Percentiles rank a stretch among this genome's conserved stretches.
phyloP scores from a whole-genome alignment of 2,888 invertebrate genomes.

The Caenorhabditis uteleia region DNA sequence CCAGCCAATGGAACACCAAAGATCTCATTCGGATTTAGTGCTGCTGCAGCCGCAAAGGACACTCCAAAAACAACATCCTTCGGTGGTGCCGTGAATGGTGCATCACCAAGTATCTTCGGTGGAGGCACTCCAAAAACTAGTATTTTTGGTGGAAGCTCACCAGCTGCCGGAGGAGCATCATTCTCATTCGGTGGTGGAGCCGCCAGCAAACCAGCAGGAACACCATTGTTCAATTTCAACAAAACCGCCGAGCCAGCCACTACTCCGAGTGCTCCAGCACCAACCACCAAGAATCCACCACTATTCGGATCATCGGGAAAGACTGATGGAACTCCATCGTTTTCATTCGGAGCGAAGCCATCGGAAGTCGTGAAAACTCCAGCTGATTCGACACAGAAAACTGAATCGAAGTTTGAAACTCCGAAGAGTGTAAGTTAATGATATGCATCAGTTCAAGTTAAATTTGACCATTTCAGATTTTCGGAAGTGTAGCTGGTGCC shows the following conservation, averaged over 20 bases:
- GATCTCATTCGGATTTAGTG: constrained; percentile 33
- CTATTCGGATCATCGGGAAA: constrained; percentile 17
- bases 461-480: constrained; percentile 13
- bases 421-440: constrained; percentile 11
- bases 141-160: constrained; percentile 33
- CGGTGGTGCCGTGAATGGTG: constrained; percentile 23
- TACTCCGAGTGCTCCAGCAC: constrained; percentile 9
- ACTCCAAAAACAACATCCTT: constrained; percentile 15
- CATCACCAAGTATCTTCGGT: constrained; percentile 26
- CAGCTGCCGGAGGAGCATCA: constrained; percentile 6
- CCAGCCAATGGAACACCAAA: constrained; percentile 34
- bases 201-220: background rate
- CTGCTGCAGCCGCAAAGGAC: constrained; percentile 40
- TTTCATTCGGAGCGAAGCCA: constrained; percentile 21
- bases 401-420: constrained; percentile 3
- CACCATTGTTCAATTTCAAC: constrained; percentile 29
- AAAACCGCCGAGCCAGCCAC: background rate
- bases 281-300: constrained; percentile 7
- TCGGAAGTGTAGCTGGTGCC: constrained; percentile 18
- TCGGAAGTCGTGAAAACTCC: background rate
- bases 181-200: constrained; percentile 13
- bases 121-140: constrained; percentile 14
- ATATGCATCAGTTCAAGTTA: background rate
- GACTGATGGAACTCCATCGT: constrained; percentile 13
- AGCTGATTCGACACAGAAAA: background rate